Evolutionary conservation across 2,113 vertebrate genomes (phyloP).

Genomic region (Strix aluco): DNA sequence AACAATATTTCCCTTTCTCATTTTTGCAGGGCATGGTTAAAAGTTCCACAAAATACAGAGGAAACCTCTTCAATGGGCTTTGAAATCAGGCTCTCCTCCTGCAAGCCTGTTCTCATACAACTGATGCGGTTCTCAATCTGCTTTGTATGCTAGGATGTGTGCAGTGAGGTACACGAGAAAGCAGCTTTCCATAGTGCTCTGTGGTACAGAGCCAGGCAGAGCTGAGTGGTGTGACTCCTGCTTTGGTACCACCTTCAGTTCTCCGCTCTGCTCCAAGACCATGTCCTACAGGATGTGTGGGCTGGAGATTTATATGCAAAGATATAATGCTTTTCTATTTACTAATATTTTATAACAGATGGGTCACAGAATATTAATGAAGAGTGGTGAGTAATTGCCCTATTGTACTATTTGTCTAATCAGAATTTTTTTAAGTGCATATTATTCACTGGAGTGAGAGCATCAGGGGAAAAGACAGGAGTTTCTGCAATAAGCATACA

Average conservation of each 20-base stretch:
- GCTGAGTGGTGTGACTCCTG: rapidly evolving
- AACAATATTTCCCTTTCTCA: rapidly evolving
- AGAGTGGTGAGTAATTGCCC: conserved; percentile 14
- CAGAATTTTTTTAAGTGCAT: not conserved
- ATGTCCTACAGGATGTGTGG: not conserved
- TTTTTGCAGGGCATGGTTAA: not conserved
- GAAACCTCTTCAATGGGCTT: not conserved
- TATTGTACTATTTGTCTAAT: conserved; percentile 24
- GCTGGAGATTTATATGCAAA: not conserved
- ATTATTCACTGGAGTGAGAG: not conserved
- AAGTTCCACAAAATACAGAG: not conserved
- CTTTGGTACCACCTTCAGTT: not conserved
- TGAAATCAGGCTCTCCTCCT: not conserved
- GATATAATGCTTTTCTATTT: not conserved
- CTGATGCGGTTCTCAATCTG: not conserved
- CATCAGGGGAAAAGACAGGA: conserved; percentile 1
- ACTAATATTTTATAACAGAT: conserved; percentile 15
- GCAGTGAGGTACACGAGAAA: not conserved
- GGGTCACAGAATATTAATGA: conserved; percentile 15
- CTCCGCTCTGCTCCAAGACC: not conserved
- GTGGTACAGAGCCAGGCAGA: not conserved
- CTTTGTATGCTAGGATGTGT: not conserved
- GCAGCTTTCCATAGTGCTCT: not conserved
- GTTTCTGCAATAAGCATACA: conserved; percentile 23
- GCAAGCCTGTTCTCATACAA: not conserved